Conservation (phyloP, 2,797 vertebrate genomes). For the Fratercula arctica region DNA sequence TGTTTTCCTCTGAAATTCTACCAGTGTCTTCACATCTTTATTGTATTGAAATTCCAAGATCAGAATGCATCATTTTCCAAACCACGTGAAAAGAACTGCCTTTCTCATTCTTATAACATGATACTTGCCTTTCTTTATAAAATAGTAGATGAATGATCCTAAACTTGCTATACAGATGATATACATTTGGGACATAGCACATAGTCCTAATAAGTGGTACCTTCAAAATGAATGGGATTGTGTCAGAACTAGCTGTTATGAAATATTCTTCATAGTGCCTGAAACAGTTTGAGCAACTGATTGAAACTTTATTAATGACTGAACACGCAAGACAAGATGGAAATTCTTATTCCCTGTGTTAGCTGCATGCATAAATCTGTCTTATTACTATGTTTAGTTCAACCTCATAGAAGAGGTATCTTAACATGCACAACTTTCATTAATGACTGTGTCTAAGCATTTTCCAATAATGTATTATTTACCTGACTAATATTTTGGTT, state of each 20-base stretch:
- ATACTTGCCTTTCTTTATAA: not conserved
- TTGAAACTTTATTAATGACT: not conserved
- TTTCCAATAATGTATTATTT: not conserved
- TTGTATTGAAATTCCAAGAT: not conserved
- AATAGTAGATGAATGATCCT: not conserved
- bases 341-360: not conserved
- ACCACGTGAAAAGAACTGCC: not conserved
- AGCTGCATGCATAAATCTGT: not conserved
- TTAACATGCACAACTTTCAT: not conserved
- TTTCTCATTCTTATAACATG: not conserved
- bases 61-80: not conserved
- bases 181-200: not conserved
- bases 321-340: not conserved
- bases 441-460: not conserved
- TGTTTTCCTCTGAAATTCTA: not conserved
- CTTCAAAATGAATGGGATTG: not conserved
- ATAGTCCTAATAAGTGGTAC: not conserved
- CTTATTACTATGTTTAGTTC: not conserved
- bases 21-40: not conserved
- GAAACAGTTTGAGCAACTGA: not conserved
- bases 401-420: not conserved
- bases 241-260: not conserved
- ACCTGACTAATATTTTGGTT: not conserved
- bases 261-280: not conserved
- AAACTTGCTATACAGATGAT: not conserved